These are phyloP conservation scores for Lithobius niger DNA, from an alignment of 1,140 invertebrate genomes.

Conservation along the genomic window DNA sequence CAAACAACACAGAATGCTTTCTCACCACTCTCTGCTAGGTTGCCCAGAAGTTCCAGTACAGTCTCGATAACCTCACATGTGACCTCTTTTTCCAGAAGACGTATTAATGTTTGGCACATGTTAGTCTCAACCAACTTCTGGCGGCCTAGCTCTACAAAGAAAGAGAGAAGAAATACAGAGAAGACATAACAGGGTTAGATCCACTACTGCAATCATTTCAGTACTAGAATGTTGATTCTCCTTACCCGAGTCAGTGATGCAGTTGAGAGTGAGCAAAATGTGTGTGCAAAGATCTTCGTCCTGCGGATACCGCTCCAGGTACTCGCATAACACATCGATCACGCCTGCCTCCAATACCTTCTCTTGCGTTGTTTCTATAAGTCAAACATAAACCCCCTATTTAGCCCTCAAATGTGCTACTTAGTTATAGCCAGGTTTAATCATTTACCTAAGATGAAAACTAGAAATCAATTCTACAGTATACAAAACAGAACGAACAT, in stretches of 20 bases:
- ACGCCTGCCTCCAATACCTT: conserved; percentile 48
- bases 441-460: too few species aligned
- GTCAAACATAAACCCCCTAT: too few species aligned
- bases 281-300: conserved; percentile 49
- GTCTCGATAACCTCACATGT: conserved; percentile 26
- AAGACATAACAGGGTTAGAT: too few species aligned
- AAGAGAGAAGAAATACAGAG: too few species aligned
- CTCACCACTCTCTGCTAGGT: conserved; percentile 32
- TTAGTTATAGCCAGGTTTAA: too few species aligned
- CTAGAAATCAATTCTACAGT: too few species aligned
- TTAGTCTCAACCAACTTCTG: conserved; percentile 19
- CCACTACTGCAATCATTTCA: too few species aligned
- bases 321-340: conserved; percentile 42
- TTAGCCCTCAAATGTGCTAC: too few species aligned
- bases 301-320: conserved; percentile 36
- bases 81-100: conserved; percentile 20
- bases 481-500: too few species aligned
- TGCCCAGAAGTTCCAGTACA: conserved; percentile 31
- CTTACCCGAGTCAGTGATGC: conserved; percentile 51
- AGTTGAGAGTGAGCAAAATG: conserved; percentile 52
- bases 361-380: conserved; percentile 27
- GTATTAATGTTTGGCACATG: conserved; percentile 19
- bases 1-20: too few species aligned
- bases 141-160: conserved; percentile 23
- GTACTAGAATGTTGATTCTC: too few species aligned